Conservation (phyloP, 2,113 vertebrate species). For the Euleptes europaea region DNA sequence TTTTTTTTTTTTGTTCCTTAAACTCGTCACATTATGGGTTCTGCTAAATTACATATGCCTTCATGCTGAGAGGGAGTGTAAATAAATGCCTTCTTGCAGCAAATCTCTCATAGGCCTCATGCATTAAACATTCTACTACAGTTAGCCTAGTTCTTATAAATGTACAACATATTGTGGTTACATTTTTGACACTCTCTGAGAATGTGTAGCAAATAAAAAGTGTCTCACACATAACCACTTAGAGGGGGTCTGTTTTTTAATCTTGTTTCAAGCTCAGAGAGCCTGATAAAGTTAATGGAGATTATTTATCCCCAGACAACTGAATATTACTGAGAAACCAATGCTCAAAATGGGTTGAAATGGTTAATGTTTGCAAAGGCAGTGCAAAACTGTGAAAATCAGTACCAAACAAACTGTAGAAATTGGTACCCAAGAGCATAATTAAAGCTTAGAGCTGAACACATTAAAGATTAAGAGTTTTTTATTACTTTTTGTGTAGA, state of each 20-base stretch:
- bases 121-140: conserved; percentile 51
- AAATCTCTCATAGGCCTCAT: conserved; percentile 53
- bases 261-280: neutral
- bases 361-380: neutral
- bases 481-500: neutral
- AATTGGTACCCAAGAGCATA: neutral
- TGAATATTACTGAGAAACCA: neutral
- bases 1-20: conserved; percentile 32
- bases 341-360: neutral
- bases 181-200: conserved; percentile 32
- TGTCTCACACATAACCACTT: neutral
- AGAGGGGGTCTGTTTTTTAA: neutral
- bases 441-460: neutral
- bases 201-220: neutral
- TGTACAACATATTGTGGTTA: conserved; percentile 21
- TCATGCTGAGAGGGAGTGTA: conserved; percentile 45
- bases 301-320: conserved; percentile 18
- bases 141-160: conserved; percentile 48
- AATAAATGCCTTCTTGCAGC: conserved; percentile 52
- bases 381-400: conserved; percentile 6
- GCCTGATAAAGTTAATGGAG: neutral
- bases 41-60: conserved; percentile 56
- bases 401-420: neutral
- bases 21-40: conserved; percentile 44
- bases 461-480: neutral